Evolutionary conservation across 2,113 vertebrate genomes (phyloP).

Genomic region (Mugil cephalus): DNA sequence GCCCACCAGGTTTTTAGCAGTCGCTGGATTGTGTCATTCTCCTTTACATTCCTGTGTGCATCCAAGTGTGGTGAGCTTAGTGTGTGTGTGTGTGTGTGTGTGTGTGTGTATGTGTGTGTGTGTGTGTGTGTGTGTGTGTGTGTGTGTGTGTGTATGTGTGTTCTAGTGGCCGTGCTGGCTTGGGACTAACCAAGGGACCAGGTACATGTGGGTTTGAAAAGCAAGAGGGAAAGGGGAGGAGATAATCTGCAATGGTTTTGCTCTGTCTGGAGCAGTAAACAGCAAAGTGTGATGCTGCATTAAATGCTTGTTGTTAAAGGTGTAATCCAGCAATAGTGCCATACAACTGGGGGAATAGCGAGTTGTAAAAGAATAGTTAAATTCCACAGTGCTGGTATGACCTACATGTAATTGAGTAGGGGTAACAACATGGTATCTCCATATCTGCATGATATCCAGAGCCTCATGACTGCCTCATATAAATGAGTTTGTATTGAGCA

Average conservation of each 20-base stretch:
- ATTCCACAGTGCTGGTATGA: too few species aligned
- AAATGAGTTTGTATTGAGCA: constrained; percentile 18
- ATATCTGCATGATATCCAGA: neutral
- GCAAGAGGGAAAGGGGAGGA: constrained; percentile 4
- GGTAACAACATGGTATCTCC: neutral
- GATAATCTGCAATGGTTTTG: constrained; percentile 39
- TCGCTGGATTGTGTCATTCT: constrained; percentile 73
- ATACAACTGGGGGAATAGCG: neutral
- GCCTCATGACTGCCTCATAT: neutral
- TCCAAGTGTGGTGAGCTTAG: constrained; percentile 70
- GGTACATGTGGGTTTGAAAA: constrained; percentile 71
- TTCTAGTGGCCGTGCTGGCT: constrained; percentile 27
- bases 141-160: constrained; percentile 38
- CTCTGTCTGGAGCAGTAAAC: constrained; percentile 19
- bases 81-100: constrained; percentile 38
- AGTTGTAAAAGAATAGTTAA: too few species aligned
- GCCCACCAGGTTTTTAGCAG: constrained; percentile 62
- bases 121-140: constrained; percentile 33
- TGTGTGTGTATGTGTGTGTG: constrained; percentile 37
- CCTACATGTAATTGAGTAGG: too few species aligned
- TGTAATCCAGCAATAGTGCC: neutral
- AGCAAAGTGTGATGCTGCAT: constrained; percentile 38
- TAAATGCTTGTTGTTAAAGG: constrained; percentile 17
- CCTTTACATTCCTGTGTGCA: constrained; percentile 82
- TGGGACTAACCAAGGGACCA: constrained; percentile 67